A percentile compares a stretch with the other conserved stretches of the same genome.
phyloP scores from a whole-genome alignment of 2,797 vertebrate genomes.

The Hydrocynus forskahlii region DNA sequence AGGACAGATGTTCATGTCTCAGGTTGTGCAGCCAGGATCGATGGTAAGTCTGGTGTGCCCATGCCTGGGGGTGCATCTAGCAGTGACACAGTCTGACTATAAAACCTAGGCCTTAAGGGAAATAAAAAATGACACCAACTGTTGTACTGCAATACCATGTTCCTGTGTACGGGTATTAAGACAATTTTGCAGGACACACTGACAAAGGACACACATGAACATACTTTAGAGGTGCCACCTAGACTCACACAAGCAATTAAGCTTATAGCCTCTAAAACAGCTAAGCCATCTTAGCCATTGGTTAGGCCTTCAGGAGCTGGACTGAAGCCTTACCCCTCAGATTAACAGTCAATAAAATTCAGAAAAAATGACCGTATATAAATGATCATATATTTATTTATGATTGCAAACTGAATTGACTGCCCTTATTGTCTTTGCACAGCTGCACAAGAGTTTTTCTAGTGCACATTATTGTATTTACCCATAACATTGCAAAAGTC shows the following conservation, averaged over 20 bases:
- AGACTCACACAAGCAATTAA: too few species aligned
- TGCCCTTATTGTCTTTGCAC: too few species aligned
- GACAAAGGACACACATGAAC: background rate
- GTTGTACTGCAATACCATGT: background rate
- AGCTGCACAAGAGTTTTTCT: too few species aligned
- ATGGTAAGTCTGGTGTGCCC: constrained; percentile 24
- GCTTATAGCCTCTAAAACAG: background rate
- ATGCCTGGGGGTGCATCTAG: background rate
- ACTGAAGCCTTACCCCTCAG: background rate
- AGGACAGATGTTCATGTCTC: constrained; percentile 29
- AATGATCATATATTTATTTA: too few species aligned
- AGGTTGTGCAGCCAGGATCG: constrained; percentile 20
- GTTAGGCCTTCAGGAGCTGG: background rate
- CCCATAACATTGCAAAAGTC: too few species aligned
- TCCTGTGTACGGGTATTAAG: background rate
- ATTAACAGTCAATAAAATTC: background rate
- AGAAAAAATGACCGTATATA: too few species aligned
- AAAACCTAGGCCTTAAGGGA: background rate
- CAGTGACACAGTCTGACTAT: constrained; percentile 16
- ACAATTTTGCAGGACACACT: background rate
- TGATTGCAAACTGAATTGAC: too few species aligned
- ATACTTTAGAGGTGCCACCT: too few species aligned
- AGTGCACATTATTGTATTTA: too few species aligned
- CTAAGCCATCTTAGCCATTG: background rate
- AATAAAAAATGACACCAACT: constrained; percentile 1